Evolutionary conservation across 1,140 invertebrate species (phyloP).

Genomic region (Trichonephila clavipes): DNA sequence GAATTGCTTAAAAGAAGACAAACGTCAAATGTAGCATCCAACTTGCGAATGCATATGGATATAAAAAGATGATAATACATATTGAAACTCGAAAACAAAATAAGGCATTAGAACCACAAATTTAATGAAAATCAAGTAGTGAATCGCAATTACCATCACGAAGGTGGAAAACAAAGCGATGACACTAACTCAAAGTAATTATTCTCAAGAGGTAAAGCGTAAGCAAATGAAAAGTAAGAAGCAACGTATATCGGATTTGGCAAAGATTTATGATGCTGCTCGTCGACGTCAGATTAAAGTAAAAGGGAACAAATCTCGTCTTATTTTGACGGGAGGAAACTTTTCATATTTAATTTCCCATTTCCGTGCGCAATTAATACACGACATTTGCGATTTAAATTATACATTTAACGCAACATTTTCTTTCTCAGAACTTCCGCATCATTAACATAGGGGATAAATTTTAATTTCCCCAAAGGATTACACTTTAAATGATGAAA

Average conservation of each 20-base stretch:
- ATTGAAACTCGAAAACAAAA: background rate
- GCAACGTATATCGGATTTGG: conserved; percentile 21
- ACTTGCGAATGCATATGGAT: background rate
- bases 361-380: conserved; percentile 55
- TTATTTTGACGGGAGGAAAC: conserved; percentile 10
- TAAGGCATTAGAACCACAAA: background rate
- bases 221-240: background rate
- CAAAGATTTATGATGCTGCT: conserved; percentile 30
- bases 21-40: background rate
- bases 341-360: conserved; percentile 48
- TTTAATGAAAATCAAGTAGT: conserved; percentile 20
- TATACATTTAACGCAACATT: conserved; percentile 56
- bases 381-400: conserved; percentile 46
- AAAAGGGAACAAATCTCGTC: conserved; percentile 44
- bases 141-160: background rate
- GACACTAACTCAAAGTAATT: conserved; percentile 44
- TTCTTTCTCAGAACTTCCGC: background rate
- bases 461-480: conserved; percentile 60
- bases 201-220: background rate
- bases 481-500: conserved; percentile 56
- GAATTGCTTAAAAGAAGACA: background rate
- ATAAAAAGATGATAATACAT: background rate
- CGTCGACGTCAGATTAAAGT: conserved; percentile 41
- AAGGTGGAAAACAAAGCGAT: conserved; percentile 25
- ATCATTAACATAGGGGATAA: conserved; percentile 27